Evolutionary conservation across 2,888 invertebrate genomes (phyloP), one percentile per base, ranked within the genome.

Genomic region (Stomorhina lunata): DNA sequence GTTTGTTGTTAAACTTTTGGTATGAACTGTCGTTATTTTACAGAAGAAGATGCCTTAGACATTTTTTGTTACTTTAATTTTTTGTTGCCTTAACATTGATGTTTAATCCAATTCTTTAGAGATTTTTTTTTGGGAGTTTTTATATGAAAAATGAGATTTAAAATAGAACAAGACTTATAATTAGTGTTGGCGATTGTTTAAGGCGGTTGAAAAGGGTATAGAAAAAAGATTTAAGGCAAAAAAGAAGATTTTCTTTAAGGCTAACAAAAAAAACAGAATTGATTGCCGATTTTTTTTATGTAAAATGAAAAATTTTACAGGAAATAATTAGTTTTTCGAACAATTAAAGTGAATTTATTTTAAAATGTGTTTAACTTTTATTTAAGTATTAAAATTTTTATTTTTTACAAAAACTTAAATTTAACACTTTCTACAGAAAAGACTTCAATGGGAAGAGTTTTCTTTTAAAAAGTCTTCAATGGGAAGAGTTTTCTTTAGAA

Each of bases 121-220:
- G 37, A 50, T 66, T 72, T 61, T 61, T 68, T 5, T 29, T 27
- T n/a, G n/a, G n/a, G n/a, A n/a, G n/a, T n/a, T 17, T 43, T 50
- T 78, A 78, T 55, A 78, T 55, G 63, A 75, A 71, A 72, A 81
- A 66, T 61, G 15, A 72, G 45, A 40, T 48, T 72, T 61, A 37
- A 75, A 73, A 75, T 79, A 82, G 75, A 75, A 79, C 79, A 82
- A 75, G 82, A 66, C 59, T 82, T 82, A 78, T 72, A 79, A 79
- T 79, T 79, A 79, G 72, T 66, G 37, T 72, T 72, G 32, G n/a
- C 50, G 65, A 66, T 72, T 72, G 71, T 57, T 29, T 61, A 10
- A 40, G 32, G 50, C 17, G 59, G 20, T 2, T 27, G 29, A 17
- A 15, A 32, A 29, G 10, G 15, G n/a, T n/a, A n/a, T n/a, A n/a